Conservation (phyloP, 2,113 vertebrate genomes). For the Dermatemys mawii region DNA sequence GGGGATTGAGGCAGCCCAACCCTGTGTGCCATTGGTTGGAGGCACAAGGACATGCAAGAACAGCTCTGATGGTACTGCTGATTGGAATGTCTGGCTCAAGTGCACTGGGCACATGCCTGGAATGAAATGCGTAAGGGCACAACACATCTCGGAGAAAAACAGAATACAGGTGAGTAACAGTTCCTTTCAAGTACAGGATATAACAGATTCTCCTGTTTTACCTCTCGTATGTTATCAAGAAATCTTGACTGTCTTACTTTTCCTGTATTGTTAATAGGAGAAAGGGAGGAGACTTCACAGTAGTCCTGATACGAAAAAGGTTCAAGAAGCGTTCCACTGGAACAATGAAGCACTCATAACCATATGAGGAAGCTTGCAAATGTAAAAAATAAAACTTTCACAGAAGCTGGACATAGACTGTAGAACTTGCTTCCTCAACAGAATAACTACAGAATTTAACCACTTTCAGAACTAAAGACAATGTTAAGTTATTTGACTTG, state of each 20-base stretch:
- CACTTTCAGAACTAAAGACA: neutral
- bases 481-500: neutral
- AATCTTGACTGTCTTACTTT: neutral
- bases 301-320: neutral
- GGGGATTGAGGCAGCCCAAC: no score
- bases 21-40: no score
- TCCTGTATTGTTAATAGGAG: neutral
- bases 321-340: neutral
- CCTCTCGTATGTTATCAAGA: neutral
- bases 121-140: neutral
- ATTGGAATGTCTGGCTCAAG: neutral
- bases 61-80: neutral
- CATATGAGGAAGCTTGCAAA: rapidly evolving
- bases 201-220: neutral
- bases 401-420: neutral
- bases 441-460: neutral
- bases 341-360: neutral
- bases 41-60: no score
- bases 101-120: neutral
- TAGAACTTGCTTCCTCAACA: rapidly evolving
- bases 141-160: neutral
- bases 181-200: neutral
- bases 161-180: neutral
- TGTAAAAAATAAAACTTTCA: neutral
- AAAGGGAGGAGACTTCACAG: neutral